Percentiles rank a stretch among this genome's conserved stretches.
Conservation (phyloP, 2,113 vertebrate genomes). For the Scomber scombrus region DNA sequence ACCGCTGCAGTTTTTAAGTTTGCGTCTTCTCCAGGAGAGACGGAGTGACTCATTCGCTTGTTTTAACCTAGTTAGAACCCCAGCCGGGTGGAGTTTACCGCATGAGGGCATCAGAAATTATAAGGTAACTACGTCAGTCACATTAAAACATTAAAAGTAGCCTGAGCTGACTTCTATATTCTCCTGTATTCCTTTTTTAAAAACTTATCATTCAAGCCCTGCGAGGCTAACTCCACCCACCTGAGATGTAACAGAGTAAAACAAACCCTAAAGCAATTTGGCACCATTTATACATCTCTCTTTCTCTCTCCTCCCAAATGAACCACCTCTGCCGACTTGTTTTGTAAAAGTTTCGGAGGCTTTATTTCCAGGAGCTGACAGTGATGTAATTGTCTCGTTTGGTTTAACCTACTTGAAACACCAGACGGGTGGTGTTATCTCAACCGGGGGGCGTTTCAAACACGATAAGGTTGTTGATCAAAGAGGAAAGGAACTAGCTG, state of each 20-base stretch:
- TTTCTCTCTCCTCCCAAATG: neutral
- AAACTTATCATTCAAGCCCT: neutral
- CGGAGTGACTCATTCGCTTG: no score
- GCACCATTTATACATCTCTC: slow-evolving; percentile 4
- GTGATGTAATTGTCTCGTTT: slow-evolving; percentile 44
- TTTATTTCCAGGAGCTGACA: slow-evolving; percentile 12
- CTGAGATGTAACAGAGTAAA: slow-evolving; percentile 7
- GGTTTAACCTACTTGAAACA: slow-evolving; percentile 59
- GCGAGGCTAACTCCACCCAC: neutral
- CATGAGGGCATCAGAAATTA: neutral
- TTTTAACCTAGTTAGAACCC: neutral
- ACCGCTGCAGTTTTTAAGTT: no score
- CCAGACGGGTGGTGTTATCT: slow-evolving; percentile 56
- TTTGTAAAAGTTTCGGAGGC: slow-evolving; percentile 5
- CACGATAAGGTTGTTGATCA: slow-evolving; percentile 49
- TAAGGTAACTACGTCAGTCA: neutral
- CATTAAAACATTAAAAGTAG: neutral
- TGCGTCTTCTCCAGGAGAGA: no score
- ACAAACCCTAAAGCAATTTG: slow-evolving; percentile 8
- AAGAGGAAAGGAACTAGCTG: slow-evolving; percentile 21
- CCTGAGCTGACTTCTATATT: neutral
- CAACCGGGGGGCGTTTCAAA: slow-evolving; percentile 1
- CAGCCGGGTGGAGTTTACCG: slow-evolving; percentile 22
- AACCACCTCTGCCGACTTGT: slow-evolving; percentile 3
- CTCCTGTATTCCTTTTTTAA: neutral